Percentiles rank a stretch among this genome's conserved stretches.
phyloP scores from a whole-genome alignment of 1,140 invertebrate genomes.

The Drosophila carrolli region DNA sequence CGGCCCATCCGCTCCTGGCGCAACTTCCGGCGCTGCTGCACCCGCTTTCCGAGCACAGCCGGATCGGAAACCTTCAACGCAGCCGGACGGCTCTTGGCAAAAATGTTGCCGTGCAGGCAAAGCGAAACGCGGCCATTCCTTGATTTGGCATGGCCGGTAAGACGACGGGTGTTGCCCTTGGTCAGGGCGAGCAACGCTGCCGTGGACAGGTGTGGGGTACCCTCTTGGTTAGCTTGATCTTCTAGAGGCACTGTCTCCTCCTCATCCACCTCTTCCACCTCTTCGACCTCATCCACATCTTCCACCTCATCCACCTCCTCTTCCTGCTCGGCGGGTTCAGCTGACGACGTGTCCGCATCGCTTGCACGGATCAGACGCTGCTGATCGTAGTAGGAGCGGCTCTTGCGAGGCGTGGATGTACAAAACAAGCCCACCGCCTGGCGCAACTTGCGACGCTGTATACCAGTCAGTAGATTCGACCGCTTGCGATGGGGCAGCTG shows the following conservation, averaged over 20 bases:
- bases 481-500: conserved; percentile 43
- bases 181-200: conserved; percentile 16
- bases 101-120: conserved; percentile 42
- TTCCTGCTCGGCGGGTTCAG: neutral
- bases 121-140: conserved; percentile 21
- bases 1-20: conserved; percentile 31
- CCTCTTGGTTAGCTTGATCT: conserved; percentile 4
- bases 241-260: neutral
- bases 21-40: conserved; percentile 34
- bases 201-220: conserved; percentile 45
- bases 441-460: conserved; percentile 49
- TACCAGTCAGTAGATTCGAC: conserved; percentile 21
- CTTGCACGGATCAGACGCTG: conserved; percentile 33
- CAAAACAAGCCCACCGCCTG: conserved; percentile 35
- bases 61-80: neutral
- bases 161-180: conserved; percentile 2
- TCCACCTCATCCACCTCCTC: neutral
- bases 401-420: conserved; percentile 74
- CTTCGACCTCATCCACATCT: neutral
- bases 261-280: neutral
- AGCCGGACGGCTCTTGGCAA: conserved; percentile 22
- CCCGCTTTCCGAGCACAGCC: conserved; percentile 1
- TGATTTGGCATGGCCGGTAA: neutral
- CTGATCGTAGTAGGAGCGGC: conserved; percentile 62
- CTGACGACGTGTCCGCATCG: conserved; percentile 5